Evolutionary conservation across 1,140 invertebrate species (phyloP), one percentile per base, ranked within the genome.

Genomic region (Procambarus clarkii): DNA sequence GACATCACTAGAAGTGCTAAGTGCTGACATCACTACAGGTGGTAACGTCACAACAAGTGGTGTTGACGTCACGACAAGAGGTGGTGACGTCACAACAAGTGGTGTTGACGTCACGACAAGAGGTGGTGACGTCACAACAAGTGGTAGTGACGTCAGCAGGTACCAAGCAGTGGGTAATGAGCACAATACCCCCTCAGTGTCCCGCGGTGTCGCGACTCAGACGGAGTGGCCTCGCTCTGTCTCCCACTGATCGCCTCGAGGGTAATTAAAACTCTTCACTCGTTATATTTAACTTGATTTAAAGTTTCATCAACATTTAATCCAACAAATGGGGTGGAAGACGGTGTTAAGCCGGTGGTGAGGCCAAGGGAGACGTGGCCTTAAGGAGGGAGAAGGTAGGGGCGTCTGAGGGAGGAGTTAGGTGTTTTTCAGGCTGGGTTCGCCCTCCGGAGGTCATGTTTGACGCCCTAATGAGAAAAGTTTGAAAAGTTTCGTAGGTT

Each of bases 251-350:
- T 79, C 77, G 77, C 46, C 77, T 79, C 5, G 46, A 44, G 46
- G 44, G 46, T 79, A 79, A 79, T 79, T 79, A 79, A 79, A 79
- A 79, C 77, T 79, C 77, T 79, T 79, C 77, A 79, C 77, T 79
- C 13, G 44, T 79, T 79, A 79, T 79, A 79, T 79, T 79, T 79
- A 79, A 79, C 77, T 79, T 79, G 77, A 79, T 79, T 79, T 79
- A 79, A 79, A 79, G 77, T 79, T 79, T 50, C 44, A 79, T 79
- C 77, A 79, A 79, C 77, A 79, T 79, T 79, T 79, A 79, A 79
- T 79, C 77, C 45, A 79, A 79, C 77, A 79, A 45, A 79, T 13
- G 50, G 77, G 0, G 48, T 50, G 77, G 45, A n/a, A 21, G 77
- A 79, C 7, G 45, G 77, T 21, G n/a, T 11, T 79, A 18, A 79